Evolutionary conservation across 2,797 vertebrate genomes (phyloP), one percentile per base, ranked within the genome.

Genomic region (Lindbergichthys nudifrons): DNA sequence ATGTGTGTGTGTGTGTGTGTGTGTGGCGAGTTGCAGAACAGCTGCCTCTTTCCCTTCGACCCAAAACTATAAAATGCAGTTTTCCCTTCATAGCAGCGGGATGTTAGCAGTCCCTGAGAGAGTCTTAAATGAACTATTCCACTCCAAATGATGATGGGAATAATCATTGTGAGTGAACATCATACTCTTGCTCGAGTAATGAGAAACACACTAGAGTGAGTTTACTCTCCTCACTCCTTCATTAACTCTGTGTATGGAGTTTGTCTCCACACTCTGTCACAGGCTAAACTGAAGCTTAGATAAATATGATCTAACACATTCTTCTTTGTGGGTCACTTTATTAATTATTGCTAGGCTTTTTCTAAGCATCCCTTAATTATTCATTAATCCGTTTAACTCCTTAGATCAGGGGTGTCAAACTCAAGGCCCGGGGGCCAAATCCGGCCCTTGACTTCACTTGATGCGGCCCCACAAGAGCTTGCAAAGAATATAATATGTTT

Each of bases 141-240:
- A 39, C 54, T 45, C 30, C 47, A 62, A 57, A 63, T 36, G 18
- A 60, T 42, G 48, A 60, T 15, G 63, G 46, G 50, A 77, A 74
- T 65, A 66, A 77, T 70, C 41, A 59, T 26, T 26, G 26, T 16
- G 45, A 45, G 30, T 11, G 65, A 76, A 47, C 21, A 77, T 78
- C 30, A 73, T 56, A 65, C 39, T 51, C 8, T 48, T 65, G 42
- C 41, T 5, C 11, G 77, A 70, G 69, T 67, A 63, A 60, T 18
- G 26, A 45, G 15, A 4, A 54, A 43, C 43, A 32, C 32, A 19
- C 19, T 21, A 3, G n/a, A 50, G 69, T 68, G 73, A 70, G 30
- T 14, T 30, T 41, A 69, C 61, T 65, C 52, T 23, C 52, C 69
- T 65, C 19, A 45, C 43, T 51, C 39, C 41, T 21, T 9, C 32